Evolutionary conservation across 2,113 vertebrate genomes (phyloP).

Genomic region (Chamaea fasciata): DNA sequence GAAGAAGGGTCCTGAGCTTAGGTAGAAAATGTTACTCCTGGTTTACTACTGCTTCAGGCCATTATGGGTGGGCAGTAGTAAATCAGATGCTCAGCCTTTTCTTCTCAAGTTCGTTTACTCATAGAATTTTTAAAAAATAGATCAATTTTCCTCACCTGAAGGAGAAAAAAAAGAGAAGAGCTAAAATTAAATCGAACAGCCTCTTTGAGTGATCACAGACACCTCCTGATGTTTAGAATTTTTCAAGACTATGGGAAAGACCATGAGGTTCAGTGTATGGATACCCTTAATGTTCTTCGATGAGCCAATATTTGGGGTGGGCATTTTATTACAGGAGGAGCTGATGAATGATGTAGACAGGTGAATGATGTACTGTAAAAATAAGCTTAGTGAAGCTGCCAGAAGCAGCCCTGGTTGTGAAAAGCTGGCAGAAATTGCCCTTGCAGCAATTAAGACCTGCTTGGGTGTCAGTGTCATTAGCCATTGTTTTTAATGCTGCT

Average conservation of each 20-base stretch:
- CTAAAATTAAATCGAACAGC: background rate
- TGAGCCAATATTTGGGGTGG: background rate
- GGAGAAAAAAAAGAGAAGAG: background rate
- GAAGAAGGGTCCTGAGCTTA: background rate
- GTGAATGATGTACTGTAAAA: background rate
- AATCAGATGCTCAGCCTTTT: background rate
- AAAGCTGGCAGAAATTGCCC: background rate
- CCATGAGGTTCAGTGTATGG: background rate
- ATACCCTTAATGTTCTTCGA: background rate
- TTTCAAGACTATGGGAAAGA: background rate
- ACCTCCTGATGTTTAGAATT: background rate
- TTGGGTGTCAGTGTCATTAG: background rate
- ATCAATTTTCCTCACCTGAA: rapidly evolving
- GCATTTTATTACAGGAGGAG: background rate
- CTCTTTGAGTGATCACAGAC: background rate
- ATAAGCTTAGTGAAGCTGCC: background rate
- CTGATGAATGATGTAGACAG: background rate
- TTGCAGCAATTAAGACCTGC: background rate
- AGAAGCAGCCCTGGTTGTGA: background rate
- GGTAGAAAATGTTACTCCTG: background rate
- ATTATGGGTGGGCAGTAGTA: rapidly evolving
- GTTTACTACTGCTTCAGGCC: background rate
- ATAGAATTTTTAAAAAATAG: rapidly evolving
- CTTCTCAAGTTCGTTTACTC: background rate
- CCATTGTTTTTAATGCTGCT: background rate